Evolutionary conservation across 2,113 vertebrate genomes (phyloP).

Genomic region (Tiliqua scincoides): DNA sequence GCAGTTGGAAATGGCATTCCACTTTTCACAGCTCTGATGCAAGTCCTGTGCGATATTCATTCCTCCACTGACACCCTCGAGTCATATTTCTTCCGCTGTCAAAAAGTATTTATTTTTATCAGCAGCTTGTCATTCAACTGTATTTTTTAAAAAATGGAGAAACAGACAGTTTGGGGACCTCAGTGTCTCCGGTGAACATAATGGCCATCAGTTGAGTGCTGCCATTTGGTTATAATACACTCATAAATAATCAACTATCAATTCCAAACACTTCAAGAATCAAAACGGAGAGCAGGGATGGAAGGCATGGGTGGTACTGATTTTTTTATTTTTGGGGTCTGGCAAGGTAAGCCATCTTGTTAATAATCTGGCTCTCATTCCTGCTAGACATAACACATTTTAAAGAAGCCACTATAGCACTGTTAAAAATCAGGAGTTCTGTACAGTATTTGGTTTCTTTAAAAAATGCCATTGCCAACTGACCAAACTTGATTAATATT

Average conservation of each 20-base stretch:
- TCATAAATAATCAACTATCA: conserved; percentile 54
- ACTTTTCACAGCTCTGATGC: conserved; percentile 61
- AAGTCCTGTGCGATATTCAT: conserved; percentile 65
- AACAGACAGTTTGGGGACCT: conserved; percentile 26
- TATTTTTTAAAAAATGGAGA: conserved; percentile 53
- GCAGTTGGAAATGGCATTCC: conserved; percentile 63
- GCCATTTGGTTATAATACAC: conserved; percentile 37
- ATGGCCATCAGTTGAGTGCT: conserved; percentile 35
- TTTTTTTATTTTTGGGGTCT: conserved; percentile 46
- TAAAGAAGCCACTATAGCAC: conserved; percentile 24
- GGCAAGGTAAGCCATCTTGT: conserved; percentile 48
- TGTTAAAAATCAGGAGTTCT: conserved; percentile 33
- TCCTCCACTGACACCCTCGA: conserved; percentile 55
- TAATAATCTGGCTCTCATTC: conserved; percentile 58
- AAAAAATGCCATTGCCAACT: conserved; percentile 9
- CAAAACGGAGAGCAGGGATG: background rate
- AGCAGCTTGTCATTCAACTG: conserved; percentile 70
- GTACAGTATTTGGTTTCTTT: background rate
- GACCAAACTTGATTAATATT: background rate
- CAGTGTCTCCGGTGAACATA: conserved; percentile 25
- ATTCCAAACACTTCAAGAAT: conserved; percentile 35
- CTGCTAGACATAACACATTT: conserved; percentile 49
- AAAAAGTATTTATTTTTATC: conserved; percentile 79
- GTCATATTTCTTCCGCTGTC: conserved; percentile 76
- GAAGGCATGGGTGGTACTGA: conserved; percentile 30